These are phyloP conservation scores for Ceratina australensis DNA, from an alignment of 1,140 invertebrate genomes.

Conservation along the genomic window DNA sequence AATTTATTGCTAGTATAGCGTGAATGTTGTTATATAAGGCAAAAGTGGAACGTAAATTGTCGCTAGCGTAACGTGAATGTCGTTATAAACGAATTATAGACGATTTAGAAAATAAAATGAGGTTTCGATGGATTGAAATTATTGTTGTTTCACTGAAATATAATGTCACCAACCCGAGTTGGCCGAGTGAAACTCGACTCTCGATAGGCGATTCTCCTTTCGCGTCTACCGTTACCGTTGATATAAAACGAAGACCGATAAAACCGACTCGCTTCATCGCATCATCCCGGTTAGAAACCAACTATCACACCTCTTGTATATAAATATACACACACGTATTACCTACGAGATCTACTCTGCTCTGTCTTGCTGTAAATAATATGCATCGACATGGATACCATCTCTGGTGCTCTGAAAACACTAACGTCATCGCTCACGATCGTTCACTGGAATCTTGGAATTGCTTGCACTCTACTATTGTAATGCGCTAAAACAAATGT, in stretches of 20 bases:
- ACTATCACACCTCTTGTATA: slow-evolving; percentile 77
- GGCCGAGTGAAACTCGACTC: slow-evolving; percentile 24
- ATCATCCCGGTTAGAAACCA: slow-evolving; percentile 81
- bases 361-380: slow-evolving; percentile 79
- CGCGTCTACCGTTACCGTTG: neutral
- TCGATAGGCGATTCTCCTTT: neutral
- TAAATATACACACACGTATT: slow-evolving; percentile 70
- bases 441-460: slow-evolving; percentile 77
- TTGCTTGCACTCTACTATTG: slow-evolving; percentile 77
- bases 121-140: slow-evolving; percentile 26
- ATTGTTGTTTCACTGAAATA: slow-evolving; percentile 31
- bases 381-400: slow-evolving; percentile 75
- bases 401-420: slow-evolving; percentile 75
- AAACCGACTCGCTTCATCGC: slow-evolving; percentile 81
- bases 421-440: slow-evolving; percentile 79
- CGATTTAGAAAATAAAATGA: slow-evolving; percentile 54
- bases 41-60: neutral
- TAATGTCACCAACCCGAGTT: slow-evolving; percentile 27
- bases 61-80: slow-evolving; percentile 30
- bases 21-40: neutral
- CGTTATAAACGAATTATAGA: slow-evolving; percentile 18
- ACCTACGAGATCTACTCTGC: slow-evolving; percentile 79
- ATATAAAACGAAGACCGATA: slow-evolving; percentile 78
- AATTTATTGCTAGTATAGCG: too few species aligned
- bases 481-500: slow-evolving; percentile 47